Evolutionary conservation across 2,113 vertebrate species (phyloP), one percentile per base, ranked within the genome.

Genomic region (Oryzias celebensis): DNA sequence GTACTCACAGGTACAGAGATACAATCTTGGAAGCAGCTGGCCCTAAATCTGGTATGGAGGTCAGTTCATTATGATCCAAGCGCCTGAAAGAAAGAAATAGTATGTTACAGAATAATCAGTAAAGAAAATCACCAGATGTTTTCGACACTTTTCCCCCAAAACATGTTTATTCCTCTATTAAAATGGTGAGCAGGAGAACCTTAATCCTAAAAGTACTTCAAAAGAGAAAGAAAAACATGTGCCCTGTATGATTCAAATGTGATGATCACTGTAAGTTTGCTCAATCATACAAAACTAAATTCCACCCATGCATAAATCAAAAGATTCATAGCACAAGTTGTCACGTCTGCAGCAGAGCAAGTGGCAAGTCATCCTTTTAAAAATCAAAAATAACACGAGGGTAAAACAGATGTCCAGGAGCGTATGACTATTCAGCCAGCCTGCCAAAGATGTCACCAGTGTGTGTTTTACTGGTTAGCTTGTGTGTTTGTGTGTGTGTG

Each of bases 31-130:
- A 55, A 15, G 95, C 88, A 42, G 91, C 89, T 0, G 77, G 55
- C 58, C 95, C 95, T 60, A 98, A 91, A 51, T 90, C 92, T 0
- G 97, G 97, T 65, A 99, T 88, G 47, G 91, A 69, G 10, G 90
- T 94, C 91, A 99, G 85, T 75, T 96, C 93, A 7, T 99, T 99
- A 91, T 95, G 92, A 87, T 91, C 94, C 89, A 99, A 85, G 52
- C 84, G 90, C 80, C 97, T 99, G 89, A 52, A 92, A 92, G n/a
- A 70, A 75, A 87, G 51, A 70, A 80, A 71, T 0, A 71, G 61
- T 24, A 41, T 46, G 58, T 85, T 58, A 81, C 47, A 56, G 28
- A 65, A 65, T 28, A 48, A 50, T 36, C 16, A 7, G 23, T 5
- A 58, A 31, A 59, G 4, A 64, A 23, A 36, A 15, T 24, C 13